phyloP scores from a whole-genome alignment of 2,113 vertebrate species.

The Irena cyanogastra region DNA sequence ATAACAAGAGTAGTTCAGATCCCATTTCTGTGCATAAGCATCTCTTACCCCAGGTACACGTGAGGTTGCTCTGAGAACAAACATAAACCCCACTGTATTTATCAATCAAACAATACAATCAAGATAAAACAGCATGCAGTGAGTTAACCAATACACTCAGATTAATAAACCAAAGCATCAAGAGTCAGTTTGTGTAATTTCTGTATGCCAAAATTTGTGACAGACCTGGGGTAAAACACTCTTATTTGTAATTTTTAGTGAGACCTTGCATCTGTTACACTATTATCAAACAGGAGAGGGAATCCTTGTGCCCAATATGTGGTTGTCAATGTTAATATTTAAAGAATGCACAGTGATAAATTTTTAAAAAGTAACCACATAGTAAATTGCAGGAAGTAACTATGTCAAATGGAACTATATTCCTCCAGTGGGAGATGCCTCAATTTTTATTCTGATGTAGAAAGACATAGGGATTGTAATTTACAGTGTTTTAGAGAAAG shows the following conservation, averaged over 20 bases:
- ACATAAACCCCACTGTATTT: neutral
- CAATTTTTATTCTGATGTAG: neutral
- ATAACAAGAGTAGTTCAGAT: neutral
- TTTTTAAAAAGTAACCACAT: neutral
- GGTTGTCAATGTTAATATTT: neutral
- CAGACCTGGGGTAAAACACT: accelerated
- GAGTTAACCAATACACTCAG: neutral
- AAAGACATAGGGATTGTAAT: neutral
- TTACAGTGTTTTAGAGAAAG: neutral
- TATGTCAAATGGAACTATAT: neutral
- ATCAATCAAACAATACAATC: neutral
- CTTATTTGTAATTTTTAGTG: neutral
- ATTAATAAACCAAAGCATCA: neutral
- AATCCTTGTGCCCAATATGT: neutral
- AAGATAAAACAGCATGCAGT: neutral
- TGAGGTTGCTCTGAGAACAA: neutral
- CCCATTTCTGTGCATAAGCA: neutral
- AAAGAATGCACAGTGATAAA: neutral
- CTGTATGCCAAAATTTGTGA: neutral
- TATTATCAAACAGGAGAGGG: neutral
- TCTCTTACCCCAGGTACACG: neutral
- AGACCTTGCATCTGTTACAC: neutral
- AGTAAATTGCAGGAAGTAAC: neutral
- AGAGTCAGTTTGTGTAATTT: neutral
- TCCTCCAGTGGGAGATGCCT: neutral